These are phyloP conservation scores for Presbytis comata DNA, from an alignment of 2,797 vertebrate genomes.

Conservation along the genomic window DNA sequence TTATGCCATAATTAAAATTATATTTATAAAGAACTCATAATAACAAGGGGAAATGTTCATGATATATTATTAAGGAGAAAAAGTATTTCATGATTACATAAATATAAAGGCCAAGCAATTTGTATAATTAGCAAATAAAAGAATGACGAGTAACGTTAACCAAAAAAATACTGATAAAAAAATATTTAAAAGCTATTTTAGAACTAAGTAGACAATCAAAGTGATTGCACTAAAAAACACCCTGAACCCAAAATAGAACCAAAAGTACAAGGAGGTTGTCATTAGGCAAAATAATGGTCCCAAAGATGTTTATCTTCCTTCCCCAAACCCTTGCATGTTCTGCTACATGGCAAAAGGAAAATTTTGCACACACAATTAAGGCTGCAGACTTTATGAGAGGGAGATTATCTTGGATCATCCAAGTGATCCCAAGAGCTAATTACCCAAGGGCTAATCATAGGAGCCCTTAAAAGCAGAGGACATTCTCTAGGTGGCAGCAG, in stretches of 20 bases:
- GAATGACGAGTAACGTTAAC: not conserved
- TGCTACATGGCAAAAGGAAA: not conserved
- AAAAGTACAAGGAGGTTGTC: not conserved
- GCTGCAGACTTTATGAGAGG: not conserved
- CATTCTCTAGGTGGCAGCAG: not conserved
- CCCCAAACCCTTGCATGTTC: not conserved
- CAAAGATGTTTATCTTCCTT: not conserved
- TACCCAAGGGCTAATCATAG: not conserved
- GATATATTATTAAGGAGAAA: not conserved
- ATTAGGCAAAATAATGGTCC: not conserved
- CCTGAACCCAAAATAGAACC: not conserved
- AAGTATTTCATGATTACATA: not conserved
- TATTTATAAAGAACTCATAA: not conserved
- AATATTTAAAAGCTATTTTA: not conserved
- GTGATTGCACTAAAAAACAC: not conserved
- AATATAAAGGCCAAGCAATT: not conserved
- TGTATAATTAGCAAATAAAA: not conserved
- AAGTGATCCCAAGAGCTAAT: not conserved
- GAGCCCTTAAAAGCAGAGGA: not conserved
- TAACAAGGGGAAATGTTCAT: not conserved
- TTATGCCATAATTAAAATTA: not conserved
- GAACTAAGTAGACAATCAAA: not conserved
- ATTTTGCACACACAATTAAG: not conserved
- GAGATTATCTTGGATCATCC: not conserved
- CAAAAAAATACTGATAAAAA: not conserved